Evolutionary conservation across 2,888 invertebrate genomes (phyloP).

Genomic region (Chalcis sispes): DNA sequence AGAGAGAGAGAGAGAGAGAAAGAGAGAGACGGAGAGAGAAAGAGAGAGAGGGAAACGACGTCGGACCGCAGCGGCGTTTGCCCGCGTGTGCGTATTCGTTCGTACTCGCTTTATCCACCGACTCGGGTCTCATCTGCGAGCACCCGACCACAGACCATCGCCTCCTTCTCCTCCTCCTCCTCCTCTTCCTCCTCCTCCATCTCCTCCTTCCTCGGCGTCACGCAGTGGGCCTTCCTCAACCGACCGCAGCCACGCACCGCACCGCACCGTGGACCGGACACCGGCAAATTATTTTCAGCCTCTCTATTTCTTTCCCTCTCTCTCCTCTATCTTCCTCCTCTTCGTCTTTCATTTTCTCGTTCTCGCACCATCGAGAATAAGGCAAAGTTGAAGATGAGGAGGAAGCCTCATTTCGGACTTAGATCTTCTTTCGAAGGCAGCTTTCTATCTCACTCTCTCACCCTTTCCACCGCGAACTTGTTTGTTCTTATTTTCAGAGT

Average conservation of each 20-base stretch:
- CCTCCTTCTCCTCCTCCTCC: constrained; percentile 51
- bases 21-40: neutral
- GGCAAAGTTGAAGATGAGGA: constrained; percentile 45
- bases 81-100: constrained; percentile 29
- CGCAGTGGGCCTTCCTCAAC: constrained; percentile 46
- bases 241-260: constrained; percentile 63
- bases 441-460: too few relatives aligned
- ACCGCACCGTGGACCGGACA: constrained; percentile 67
- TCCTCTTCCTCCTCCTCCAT: constrained; percentile 53
- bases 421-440: too few relatives aligned
- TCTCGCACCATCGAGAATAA: neutral
- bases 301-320: constrained; percentile 54
- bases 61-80: constrained; percentile 45
- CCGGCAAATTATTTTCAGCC: constrained; percentile 72
- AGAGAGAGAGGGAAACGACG: neutral
- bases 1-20: neutral
- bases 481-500: constrained; percentile 28
- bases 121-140: constrained; percentile 65
- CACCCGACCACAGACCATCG: constrained; percentile 64
- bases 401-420: constrained; percentile 49
- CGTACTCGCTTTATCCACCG: constrained; percentile 10
- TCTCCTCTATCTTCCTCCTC: too few relatives aligned
- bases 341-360: neutral
- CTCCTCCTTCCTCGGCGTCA: constrained; percentile 42
- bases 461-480: constrained; percentile 59